Base-by-base conservation (phyloP, 2,797 vertebrate genomes). In the Sparidentex hasta region DNA sequence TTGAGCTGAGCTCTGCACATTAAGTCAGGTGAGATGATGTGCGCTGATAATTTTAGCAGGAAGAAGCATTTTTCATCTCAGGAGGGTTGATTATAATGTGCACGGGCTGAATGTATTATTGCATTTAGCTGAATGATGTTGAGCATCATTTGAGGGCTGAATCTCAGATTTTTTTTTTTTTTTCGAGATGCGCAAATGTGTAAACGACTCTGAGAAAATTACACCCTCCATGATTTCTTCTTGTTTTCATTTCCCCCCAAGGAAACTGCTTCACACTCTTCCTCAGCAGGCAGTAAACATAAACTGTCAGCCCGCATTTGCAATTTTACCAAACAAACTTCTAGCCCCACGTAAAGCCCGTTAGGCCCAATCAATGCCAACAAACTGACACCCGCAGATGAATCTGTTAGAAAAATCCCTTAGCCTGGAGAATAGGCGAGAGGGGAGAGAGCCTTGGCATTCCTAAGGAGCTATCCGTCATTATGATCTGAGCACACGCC, bases 401-500 rank as follows among this genome's bases (percentile, higher is more conserved):
- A 87, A 90, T 88, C 78, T 86, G 82, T 90, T 85, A 74, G 72
- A 91, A 85, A 86, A 93, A 92, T 83, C 89, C 84, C 85, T 83
- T 58, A 85, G 83, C 83, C 85, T 25, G 57, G 83, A 87, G 76
- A 87, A 89, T 51, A 68, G 71, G 76, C 69, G 67, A 85, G 84
- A 55, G 52, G 68, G 72, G 85, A 70, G 70, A 29, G 70, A 29
- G 85, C 66, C 69, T 83, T 83, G 76, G 79, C 86, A 84, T 90
- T 90, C 82, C 77, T 87, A 78, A 90, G 87, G 85, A 90, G 81
- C 80, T 74, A 92, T 92, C 90, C 17, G 59, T 95, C 93, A 93
- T 90, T 88, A 83, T 88, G 78, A 94, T 93, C 90, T 66, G 82
- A 87, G 77, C 87, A 87, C 74, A 80, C 7, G 63, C 80, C 88